A percentile compares a stretch with the other conserved stretches of the same genome.
Evolutionary conservation across 2,888 invertebrate genomes (phyloP).

Genomic region (Podabrus alpinus): DNA sequence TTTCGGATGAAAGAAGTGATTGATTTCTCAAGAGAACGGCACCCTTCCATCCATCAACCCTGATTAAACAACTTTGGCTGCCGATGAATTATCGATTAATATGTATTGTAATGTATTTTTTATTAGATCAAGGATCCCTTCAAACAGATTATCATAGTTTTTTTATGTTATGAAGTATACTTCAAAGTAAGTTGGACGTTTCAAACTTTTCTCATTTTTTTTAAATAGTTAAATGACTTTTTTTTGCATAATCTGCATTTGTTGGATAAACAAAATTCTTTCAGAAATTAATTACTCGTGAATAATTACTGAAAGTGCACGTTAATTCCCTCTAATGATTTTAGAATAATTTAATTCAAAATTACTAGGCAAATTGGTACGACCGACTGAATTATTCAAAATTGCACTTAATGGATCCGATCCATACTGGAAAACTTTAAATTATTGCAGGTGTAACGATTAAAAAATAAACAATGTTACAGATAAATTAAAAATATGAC

Average conservation of each 20-base stretch:
- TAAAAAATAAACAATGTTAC: background rate
- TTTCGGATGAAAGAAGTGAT: constrained; percentile 51
- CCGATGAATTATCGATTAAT: constrained; percentile 51
- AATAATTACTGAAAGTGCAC: background rate
- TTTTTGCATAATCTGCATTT: background rate
- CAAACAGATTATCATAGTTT: background rate
- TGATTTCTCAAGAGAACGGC: constrained; percentile 53
- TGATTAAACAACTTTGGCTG: constrained; percentile 51
- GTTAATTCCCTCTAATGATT: background rate
- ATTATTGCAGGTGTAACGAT: background rate
- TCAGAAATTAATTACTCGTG: background rate
- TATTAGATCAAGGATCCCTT: constrained; percentile 39
- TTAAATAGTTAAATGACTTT: background rate
- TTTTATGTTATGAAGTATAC: background rate
- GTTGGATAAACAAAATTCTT: background rate
- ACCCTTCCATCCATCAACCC: constrained; percentile 52
- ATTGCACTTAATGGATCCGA: background rate
- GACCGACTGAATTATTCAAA: background rate
- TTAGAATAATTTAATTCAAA: background rate
- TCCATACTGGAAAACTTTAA: background rate
- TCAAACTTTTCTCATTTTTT: background rate
- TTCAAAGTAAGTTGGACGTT: background rate
- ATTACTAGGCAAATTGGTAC: background rate
- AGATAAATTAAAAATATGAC: background rate
- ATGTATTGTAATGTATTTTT: constrained; percentile 52